phyloP scores from a whole-genome alignment of 2,888 invertebrate genomes.

The Tenthredo mesomela region DNA sequence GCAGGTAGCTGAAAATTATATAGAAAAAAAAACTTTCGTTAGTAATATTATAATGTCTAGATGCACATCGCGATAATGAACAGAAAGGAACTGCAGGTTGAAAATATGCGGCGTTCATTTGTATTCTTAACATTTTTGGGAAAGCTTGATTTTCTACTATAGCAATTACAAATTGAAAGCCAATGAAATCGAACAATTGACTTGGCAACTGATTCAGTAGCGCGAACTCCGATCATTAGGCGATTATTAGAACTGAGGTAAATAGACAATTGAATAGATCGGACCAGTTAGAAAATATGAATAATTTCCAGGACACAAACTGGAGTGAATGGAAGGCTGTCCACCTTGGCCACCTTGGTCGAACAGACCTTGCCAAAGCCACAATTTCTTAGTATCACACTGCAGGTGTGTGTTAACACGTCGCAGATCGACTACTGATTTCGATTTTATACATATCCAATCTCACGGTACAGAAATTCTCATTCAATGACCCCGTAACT shows the following conservation, averaged over 20 bases:
- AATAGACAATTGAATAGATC: conserved; percentile 25
- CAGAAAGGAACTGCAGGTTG: too few relatives aligned
- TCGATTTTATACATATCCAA: neutral
- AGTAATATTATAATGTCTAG: neutral
- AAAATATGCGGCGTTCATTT: neutral
- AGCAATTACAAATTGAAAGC: conserved; percentile 23
- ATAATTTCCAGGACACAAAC: neutral
- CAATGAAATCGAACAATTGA: conserved; percentile 12
- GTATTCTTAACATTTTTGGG: conserved; percentile 32
- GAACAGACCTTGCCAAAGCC: conserved; percentile 35
- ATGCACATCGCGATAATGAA: neutral
- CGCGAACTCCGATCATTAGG: neutral
- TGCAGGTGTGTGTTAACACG: neutral
- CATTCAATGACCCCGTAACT: conserved; percentile 5
- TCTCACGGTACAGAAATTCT: neutral
- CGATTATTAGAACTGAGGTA: neutral
- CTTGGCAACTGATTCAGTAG: conserved; percentile 13
- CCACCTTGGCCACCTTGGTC: conserved; percentile 45
- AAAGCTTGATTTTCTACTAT: conserved; percentile 28
- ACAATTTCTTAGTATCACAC: conserved; percentile 15
- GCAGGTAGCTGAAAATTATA: conserved; percentile 69
- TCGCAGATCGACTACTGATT: neutral
- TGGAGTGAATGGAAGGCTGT: conserved; percentile 44
- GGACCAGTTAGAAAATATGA: conserved; percentile 5
- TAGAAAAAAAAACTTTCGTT: neutral